Base-by-base conservation (phyloP, 2,888 invertebrate species). In the Volucella zonaria region DNA sequence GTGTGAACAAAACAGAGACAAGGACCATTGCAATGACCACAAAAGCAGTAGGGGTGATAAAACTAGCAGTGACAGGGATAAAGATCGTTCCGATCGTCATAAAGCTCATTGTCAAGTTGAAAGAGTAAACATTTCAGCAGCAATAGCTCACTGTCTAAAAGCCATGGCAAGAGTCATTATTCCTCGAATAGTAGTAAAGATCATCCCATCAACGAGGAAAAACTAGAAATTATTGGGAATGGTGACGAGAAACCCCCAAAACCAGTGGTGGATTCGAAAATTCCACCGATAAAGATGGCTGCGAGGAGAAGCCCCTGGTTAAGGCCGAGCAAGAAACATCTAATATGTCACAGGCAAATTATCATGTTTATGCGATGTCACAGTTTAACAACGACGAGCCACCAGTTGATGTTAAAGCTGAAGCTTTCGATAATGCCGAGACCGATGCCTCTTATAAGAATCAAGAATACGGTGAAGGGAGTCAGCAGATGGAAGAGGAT, bases 291-390 rank as follows among this genome's bases (percentile, higher is more conserved):
- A 90, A 90, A 31, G 89, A 90, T 61, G 89, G 89, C 23, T 89
- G 87, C 71, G 89, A 90, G 58, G 88, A 87, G 42, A 80, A 85
- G 31, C 54, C 79, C 12, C 10, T 42, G 43, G 85, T 89, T 91
- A 92, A 90, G 89, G 90, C 86, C 90, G 92, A 88, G 43, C 83
- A 86, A 31, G 88, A 88, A 42, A 87, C 54, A 64, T 87, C 91
- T 87, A 93, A 92, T 92, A 92, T 92, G 89, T 94, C 92, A 89
- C 93, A 91, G 82, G 93, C 93, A n/a, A 95, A 95, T 86, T 95
- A 95, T 59, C 95, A 95, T 91, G 95, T 95, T 89, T 95, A 95
- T 90, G 95, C 94, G 59, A 87, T 95, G 91, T 95, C 95, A 56
- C 95, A 95, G 89, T 95, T 95, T 88, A 92, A 93, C 54, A 91